Percentiles rank a stretch among this genome's conserved stretches.
phyloP scores from a whole-genome alignment of 2,888 invertebrate species.

The Xanthorhoe spadicearia region DNA sequence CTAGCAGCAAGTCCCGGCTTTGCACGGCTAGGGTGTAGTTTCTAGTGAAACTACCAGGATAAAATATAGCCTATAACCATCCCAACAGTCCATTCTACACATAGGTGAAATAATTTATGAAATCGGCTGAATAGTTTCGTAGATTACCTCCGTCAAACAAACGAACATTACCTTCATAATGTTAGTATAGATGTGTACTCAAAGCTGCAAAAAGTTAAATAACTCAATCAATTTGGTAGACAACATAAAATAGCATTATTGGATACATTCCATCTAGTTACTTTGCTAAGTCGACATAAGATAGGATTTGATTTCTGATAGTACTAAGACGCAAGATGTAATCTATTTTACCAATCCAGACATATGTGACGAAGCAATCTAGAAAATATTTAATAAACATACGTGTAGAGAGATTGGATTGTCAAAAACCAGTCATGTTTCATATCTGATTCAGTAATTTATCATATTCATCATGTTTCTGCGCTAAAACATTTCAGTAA shows the following conservation, averaged over 20 bases:
- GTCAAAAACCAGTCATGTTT: not conserved
- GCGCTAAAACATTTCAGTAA: slow-evolving; percentile 4
- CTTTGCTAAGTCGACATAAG: not conserved
- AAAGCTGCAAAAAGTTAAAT: too few relatives aligned
- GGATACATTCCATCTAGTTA: not conserved
- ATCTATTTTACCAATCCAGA: not conserved
- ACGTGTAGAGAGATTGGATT: not conserved
- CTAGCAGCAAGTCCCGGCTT: too few relatives aligned
- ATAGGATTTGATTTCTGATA: too few relatives aligned
- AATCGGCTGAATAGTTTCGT: too few relatives aligned
- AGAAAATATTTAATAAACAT: not conserved
- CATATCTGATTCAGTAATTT: not conserved
- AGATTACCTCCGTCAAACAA: too few relatives aligned
- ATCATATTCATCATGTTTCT: not conserved
- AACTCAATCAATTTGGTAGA: not conserved
- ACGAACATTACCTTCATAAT: too few relatives aligned
- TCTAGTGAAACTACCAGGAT: too few relatives aligned
- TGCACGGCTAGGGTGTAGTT: too few relatives aligned
- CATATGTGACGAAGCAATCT: not conserved
- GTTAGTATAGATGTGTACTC: too few relatives aligned
- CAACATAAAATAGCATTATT: not conserved
- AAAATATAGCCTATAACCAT: too few relatives aligned
- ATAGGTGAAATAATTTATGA: too few relatives aligned
- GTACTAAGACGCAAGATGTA: not conserved
- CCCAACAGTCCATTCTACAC: too few relatives aligned